These are phyloP conservation scores for Cheirogaleus medius DNA, from an alignment of 2,113 vertebrate species.

Conservation along the genomic window DNA sequence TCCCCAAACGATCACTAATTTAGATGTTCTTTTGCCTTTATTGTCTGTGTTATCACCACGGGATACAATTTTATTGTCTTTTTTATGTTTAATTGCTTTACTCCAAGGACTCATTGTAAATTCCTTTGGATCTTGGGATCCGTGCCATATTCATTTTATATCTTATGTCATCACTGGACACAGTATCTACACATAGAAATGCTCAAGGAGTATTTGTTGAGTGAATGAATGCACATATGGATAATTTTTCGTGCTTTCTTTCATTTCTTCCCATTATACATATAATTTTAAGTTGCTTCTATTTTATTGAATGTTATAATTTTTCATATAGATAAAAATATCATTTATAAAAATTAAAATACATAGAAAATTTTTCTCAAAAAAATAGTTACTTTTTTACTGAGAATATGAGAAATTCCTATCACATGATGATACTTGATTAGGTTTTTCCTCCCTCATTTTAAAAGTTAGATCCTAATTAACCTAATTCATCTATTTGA, in stretches of 20 bases:
- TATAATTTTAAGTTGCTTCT: not conserved
- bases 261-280: not conserved
- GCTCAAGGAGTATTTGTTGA: not conserved
- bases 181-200: not conserved
- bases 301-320: not conserved
- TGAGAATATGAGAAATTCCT: not conserved
- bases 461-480: conserved; percentile 50
- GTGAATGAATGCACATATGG: not conserved
- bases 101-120: not conserved
- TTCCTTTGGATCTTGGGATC: not conserved
- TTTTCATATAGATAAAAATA: not conserved
- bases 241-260: not conserved
- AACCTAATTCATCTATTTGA: conserved; percentile 38
- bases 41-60: not conserved
- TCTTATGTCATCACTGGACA: not conserved
- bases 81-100: not conserved
- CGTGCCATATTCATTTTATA: not conserved
- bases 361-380: not conserved
- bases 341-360: conserved; percentile 28
- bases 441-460: not conserved
- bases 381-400: not conserved
- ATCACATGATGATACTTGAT: not conserved
- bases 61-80: not conserved
- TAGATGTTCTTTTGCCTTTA: not conserved
- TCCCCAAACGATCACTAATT: not conserved